Evolutionary conservation across 1,140 invertebrate species (phyloP), one percentile per base, ranked within the genome.

Genomic region (Leptestheria dahalacensis): DNA sequence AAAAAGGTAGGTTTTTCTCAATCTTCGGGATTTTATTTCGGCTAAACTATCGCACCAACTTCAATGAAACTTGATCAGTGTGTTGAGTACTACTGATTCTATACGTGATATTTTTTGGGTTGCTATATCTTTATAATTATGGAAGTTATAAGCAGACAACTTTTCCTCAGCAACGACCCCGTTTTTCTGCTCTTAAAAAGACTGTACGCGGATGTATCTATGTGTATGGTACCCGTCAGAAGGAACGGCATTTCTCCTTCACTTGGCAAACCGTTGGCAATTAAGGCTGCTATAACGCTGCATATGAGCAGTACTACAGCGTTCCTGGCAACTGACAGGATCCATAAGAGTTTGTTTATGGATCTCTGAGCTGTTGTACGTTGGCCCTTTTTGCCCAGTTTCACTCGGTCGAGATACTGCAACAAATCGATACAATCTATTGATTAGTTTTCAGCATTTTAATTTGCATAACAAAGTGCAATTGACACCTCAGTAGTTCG

Each of bases 321-420:
- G 69, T 89, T 89, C 49, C 87, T 72, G 0, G 82, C 79, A 12
- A 85, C 86, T 33, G 84, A 84, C 26, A 87, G 69, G 60, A 88
- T 76, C 82, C 84, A 87, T 15, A 85, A 71, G 0, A 74, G 61
- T 56, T 66, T 68, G 52, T 68, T 68, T 24, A 66, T 48, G 18
- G 65, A 60, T 57, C 26, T 15, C 21, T 55, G 53, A 55, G 33
- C 15, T n/a, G 25, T 4, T 9, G 53, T 26, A 1, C 53, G 53
- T 28, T 55, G 20, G 10, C 20, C 53, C 6, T 55, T 33, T 11
- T n/a, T 29, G 18, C 53, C 53, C 10, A 55, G 11, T 29, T n/a
- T 6, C 28, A 55, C 53, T 20, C 33, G 26, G 25, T 55, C 53
- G 20, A 55, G 33, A 9, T 29, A 3, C 53, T 52, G 18, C n/a